A percentile compares a stretch with the other conserved stretches of the same genome.
Evolutionary conservation across 1,140 invertebrate genomes (phyloP).

Genomic region (Diabrotica undecimpunctata): DNA sequence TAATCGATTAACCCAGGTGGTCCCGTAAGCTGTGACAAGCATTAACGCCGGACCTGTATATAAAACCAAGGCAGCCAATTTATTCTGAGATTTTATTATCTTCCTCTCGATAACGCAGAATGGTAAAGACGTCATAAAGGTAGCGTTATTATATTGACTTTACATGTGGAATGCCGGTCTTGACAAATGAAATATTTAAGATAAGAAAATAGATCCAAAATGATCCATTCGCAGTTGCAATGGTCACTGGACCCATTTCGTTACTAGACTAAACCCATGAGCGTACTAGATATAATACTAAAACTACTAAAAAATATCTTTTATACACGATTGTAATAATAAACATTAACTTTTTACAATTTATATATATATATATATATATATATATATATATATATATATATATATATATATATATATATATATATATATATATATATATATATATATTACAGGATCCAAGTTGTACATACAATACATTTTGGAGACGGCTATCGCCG

Average conservation of each 20-base stretch:
- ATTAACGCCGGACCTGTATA: not conserved
- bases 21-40: not conserved
- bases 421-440: too few species aligned
- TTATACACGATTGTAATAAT: not conserved
- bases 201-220: conserved; percentile 14
- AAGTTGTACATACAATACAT: too few species aligned
- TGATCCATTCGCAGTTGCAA: conserved; percentile 11
- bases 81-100: conserved; percentile 7
- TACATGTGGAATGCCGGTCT: conserved; percentile 9
- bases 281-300: not conserved
- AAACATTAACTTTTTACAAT: too few species aligned
- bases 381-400: too few species aligned
- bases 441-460: too few species aligned
- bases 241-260: not conserved
- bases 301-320: not conserved
- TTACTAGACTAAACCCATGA: not conserved
- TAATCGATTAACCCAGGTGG: not conserved
- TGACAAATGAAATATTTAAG: conserved; percentile 18
- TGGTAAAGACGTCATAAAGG: conserved; percentile 11
- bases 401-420: too few species aligned
- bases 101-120: not conserved
- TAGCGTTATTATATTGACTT: conserved; percentile 15
- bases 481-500: too few species aligned
- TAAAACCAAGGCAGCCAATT: conserved; percentile 2
- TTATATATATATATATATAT: too few species aligned